Evolutionary conservation across 2,888 invertebrate genomes (phyloP), one percentile per base, ranked within the genome.

Genomic region (Meta bourneti): DNA sequence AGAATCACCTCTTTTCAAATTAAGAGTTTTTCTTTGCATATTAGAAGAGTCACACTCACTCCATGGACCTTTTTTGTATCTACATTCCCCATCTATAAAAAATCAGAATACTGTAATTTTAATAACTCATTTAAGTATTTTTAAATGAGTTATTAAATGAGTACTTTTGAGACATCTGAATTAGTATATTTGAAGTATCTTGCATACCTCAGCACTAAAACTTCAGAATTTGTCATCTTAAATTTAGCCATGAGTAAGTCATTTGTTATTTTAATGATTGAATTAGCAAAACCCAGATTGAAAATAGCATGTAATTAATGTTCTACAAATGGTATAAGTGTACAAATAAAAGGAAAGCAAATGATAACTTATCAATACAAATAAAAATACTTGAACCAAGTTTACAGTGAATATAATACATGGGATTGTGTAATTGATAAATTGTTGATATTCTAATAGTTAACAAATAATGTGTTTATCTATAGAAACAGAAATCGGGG

Each of bases 21-120:
- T 98, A 94, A 98, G 96, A 93, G 97, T 97, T 94, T 98, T 96
- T 85, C 97, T 97, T 94, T 98, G 96, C 94, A 97, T 96, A 95
- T 98, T 98, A 93, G 97, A 97, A 95, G 97, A 97, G 95, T 98
- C 98, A 95, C 98, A 98, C 94, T 98, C 97, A 93, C 97, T 97
- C 98, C 98, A 98, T 74, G 97, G 96, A 93, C 97, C 97, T 95
- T 98, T 97, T 93, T 96, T 96, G 95, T 98, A 98, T 95, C 98
- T 97, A 95, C 98, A 98, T 87, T 97, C 98, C 69, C 93, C 79
- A 78, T 89, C 92, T 91, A 72, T 9, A 75, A 49, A 13, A 11
- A 72, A 20, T 20, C 11, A 74, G 9, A 19, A 9, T 74, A 19
- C 9, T 19, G 8, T 72, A 6, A 20, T 20, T 19, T 16, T 19